These are phyloP conservation scores for Xestia c-nigrum DNA, from an alignment of 2,888 invertebrate species.

Conservation along the genomic window DNA sequence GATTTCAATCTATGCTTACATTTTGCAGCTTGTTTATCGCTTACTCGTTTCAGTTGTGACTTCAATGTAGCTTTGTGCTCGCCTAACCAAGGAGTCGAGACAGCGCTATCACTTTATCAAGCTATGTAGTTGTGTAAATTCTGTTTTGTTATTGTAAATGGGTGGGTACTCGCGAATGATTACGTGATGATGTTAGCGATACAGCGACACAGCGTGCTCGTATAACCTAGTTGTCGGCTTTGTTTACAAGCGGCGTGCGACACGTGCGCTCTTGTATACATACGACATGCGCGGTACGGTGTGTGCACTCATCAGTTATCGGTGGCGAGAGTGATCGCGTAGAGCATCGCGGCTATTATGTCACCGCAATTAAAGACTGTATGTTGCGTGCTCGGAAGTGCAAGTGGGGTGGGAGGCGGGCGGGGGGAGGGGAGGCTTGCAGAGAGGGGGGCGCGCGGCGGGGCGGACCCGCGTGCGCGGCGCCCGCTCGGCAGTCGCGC, in stretches of 20 bases:
- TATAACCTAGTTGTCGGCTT: conserved; percentile 71
- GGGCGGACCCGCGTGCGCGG: conserved; percentile 68
- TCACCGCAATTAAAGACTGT: conserved; percentile 81
- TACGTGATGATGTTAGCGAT: conserved; percentile 59
- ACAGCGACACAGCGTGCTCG: conserved; percentile 56
- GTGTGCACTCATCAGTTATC: conserved; percentile 75
- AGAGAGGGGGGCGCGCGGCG: conserved; percentile 58
- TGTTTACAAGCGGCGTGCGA: conserved; percentile 81
- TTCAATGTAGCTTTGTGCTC: background rate
- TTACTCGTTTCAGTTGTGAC: conserved; percentile 3
- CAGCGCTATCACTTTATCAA: background rate
- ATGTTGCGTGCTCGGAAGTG: conserved; percentile 70
- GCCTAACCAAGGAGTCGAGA: background rate
- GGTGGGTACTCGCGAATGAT: conserved; percentile 51
- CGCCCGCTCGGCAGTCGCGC: conserved; percentile 77
- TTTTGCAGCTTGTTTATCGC: background rate
- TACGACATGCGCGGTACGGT: conserved; percentile 69
- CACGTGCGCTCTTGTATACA: conserved; percentile 76
- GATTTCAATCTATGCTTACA: background rate
- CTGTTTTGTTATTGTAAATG: conserved; percentile 31
- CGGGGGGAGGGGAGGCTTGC: conserved; percentile 48
- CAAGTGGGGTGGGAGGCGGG: conserved; percentile 45
- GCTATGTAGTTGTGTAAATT: conserved; percentile 8
- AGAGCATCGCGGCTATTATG: conserved; percentile 79
- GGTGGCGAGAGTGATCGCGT: conserved; percentile 80